These are phyloP conservation scores for Caenorhabditis briggsae DNA, from an alignment of 1,140 invertebrate genomes.

Conservation along the genomic window DNA sequence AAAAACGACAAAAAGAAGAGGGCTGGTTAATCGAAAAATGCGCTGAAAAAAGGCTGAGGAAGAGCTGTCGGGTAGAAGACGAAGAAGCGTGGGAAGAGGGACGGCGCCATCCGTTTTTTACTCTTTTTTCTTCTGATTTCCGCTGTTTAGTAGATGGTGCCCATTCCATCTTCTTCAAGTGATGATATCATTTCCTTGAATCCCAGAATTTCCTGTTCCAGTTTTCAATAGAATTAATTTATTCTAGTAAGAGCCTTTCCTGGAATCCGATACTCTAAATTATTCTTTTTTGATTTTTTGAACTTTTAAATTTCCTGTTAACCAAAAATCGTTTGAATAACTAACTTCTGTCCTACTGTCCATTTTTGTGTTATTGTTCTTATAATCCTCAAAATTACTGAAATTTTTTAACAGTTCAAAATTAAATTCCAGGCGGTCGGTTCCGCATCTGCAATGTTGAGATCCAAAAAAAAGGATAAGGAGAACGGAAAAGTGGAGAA, in stretches of 20 bases:
- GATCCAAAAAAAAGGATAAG: constrained; percentile 37
- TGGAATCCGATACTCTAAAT: too few species aligned
- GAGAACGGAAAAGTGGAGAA: constrained; percentile 45
- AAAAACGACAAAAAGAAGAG: not conserved
- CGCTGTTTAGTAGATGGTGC: not conserved
- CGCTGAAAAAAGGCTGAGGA: constrained; percentile 22
- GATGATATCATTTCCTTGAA: constrained; percentile 9
- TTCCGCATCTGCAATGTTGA: constrained; percentile 36
- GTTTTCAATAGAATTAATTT: not conserved
- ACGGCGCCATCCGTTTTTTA: not conserved
- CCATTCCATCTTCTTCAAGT: not conserved
- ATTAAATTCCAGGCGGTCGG: constrained; percentile 39
- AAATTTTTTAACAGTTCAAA: too few species aligned
- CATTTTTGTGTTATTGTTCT: not conserved
- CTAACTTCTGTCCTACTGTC: too few species aligned
- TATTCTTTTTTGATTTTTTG: too few species aligned
- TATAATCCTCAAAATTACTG: not conserved
- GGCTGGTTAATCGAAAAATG: constrained; percentile 51
- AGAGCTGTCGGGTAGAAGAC: constrained; percentile 20
- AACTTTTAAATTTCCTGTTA: not conserved
- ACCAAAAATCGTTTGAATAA: not conserved
- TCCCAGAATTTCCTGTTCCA: not conserved
- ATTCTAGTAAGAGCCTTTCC: not conserved
- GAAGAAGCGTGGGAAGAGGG: constrained; percentile 36
- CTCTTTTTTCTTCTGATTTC: constrained; percentile 12